phyloP scores from a whole-genome alignment of 1,140 invertebrate species.

The Eurosta solidaginis region DNA sequence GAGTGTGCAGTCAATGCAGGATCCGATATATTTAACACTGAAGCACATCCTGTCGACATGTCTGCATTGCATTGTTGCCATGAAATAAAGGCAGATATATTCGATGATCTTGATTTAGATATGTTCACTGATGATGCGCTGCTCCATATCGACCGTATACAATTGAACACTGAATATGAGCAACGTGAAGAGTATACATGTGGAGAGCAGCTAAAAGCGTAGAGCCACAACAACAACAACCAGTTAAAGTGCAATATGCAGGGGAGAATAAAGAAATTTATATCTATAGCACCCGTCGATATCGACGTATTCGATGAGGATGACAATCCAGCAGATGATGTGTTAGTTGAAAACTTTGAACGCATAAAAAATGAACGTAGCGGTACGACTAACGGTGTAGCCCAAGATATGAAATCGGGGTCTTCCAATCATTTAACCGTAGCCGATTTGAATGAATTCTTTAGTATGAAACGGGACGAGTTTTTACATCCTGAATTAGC shows the following conservation, averaged over 20 bases:
- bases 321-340: conserved; percentile 48
- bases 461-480: conserved; percentile 38
- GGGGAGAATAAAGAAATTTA: not conserved
- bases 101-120: conserved; percentile 91
- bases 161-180: not conserved
- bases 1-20: no score
- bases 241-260: not conserved
- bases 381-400: not conserved
- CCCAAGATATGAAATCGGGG: conserved; percentile 32
- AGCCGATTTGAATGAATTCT: conserved; percentile 51
- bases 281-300: conserved; percentile 38
- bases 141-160: not conserved
- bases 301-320: conserved; percentile 53
- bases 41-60: no score
- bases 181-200: not conserved
- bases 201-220: not conserved
- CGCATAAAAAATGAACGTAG: conserved; percentile 44
- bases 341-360: conserved; percentile 48
- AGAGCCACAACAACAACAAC: no score
- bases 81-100: conserved; percentile 85
- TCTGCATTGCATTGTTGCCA: no score
- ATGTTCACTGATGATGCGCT: conserved; percentile 69
- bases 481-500: conserved; percentile 39
- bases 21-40: no score
- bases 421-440: conserved; percentile 50